phyloP scores from a whole-genome alignment of 2,888 invertebrate species.

The Caradrina clavipalpis region DNA sequence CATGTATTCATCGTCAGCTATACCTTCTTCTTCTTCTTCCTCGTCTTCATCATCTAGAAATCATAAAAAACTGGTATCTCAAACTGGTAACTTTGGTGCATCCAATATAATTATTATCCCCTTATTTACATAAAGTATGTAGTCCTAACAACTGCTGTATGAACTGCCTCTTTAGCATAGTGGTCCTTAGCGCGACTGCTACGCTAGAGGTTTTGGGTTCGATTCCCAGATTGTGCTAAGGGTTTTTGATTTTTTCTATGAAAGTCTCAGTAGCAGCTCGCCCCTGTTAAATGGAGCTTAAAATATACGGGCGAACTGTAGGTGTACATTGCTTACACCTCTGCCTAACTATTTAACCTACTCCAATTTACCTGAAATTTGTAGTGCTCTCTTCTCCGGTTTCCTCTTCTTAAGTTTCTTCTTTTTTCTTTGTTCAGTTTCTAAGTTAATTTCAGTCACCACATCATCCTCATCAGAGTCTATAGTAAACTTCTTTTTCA shows the following conservation, averaged over 20 bases:
- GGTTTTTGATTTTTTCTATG: no score
- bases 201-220: no score
- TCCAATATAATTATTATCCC: background rate
- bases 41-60: slow-evolving; percentile 75
- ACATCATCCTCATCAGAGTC: slow-evolving; percentile 84
- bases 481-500: slow-evolving; percentile 83
- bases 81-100: background rate
- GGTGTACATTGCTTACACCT: no score
- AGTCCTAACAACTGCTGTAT: no score
- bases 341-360: no score
- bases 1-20: slow-evolving; percentile 76
- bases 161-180: no score
- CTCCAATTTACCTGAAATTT: slow-evolving; percentile 83
- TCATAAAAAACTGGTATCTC: background rate
- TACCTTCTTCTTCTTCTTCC: slow-evolving; percentile 79
- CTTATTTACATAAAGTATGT: background rate
- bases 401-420: slow-evolving; percentile 84
- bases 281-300: no score
- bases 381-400: slow-evolving; percentile 79
- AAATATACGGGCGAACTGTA: no score
- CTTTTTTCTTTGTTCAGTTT: slow-evolving; percentile 62
- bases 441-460: slow-evolving; percentile 60
- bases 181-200: no score
- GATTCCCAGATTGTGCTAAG: no score
- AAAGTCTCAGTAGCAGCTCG: no score